Evolutionary conservation across 92 coral and sea anemone genomes (phyloP), one percentile per base, ranked within the genome.

Genomic region (Pocillopora meandrina): DNA sequence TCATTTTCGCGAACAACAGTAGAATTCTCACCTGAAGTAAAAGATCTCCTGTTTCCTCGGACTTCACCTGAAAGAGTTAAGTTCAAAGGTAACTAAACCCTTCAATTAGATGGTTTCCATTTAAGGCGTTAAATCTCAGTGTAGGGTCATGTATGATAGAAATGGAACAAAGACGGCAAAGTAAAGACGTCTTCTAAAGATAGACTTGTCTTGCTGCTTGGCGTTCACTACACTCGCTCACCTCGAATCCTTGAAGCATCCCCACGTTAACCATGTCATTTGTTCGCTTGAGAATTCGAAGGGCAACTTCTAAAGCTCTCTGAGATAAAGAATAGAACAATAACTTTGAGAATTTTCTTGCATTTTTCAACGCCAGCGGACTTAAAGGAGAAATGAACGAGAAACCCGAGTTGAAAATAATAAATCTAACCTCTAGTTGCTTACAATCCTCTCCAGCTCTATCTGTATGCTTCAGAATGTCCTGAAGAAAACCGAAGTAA

Each of bases 201-300:
- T 42, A 3, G 5, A 42, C 52, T 42, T 42, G 52, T 42, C 8
- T 42, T 42, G 52, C 8, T 7, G 52, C 52, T 42, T 42, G 52
- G 52, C 8, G 52, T 7, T 0, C 52, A 42, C 8, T 42, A 0
- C 4, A 42, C 52, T 42, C 52, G 75, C 77, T 36, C 31, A 92
- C 98, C 90, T 94, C 95, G 58, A 87, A 92, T 12, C 98, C 98
- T 80, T 94, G 91, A 71, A 94, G 84, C 95, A 86, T 92, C 56
- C 95, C 98, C 56, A 94, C 98, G 52, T 89, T 86, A 70, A 94
- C 92, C 98, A 94, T 94, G 77, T 94, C 98, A 71, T 94, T 94
- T 2, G 98, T 94, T 80, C 98, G 95, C 73, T 94, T 94, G n/a
- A 94, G 89, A 70, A 94, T 94, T 34, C 95, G 87, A 20, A 94